Evolutionary conservation across 2,797 vertebrate genomes (phyloP), one percentile per base, ranked within the genome.

Genomic region (Linurgus olivaceus): DNA sequence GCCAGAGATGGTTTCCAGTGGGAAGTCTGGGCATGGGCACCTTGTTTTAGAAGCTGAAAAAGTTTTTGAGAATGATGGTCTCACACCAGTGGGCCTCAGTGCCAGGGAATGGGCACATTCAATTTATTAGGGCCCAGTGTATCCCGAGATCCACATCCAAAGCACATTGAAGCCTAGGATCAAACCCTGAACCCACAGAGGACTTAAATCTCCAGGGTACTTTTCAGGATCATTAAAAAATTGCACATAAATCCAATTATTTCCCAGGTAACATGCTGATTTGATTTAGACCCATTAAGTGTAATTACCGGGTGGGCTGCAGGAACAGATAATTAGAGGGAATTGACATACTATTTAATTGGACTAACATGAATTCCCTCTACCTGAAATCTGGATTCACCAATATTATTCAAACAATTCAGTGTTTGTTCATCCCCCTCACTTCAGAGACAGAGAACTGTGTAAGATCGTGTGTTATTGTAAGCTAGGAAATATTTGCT

Each of bases 331-430:
- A 94, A 95, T 95, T 93, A 96, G 75, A 81, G 70, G 16, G 81
- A 95, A 92, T 63, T 96, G 90, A 88, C 94, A 94, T 95, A 66
- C 50, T 87, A 78, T 91, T 95, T 95, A 93, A 92, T 95, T 90
- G 90, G 29, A 68, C 72, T 91, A 85, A 91, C 54, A 61, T 93
- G 68, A 92, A 91, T 93, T 95, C 77, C 31, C 75, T 95, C 62
- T 83, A 89, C 87, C 47, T 47, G 58, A 83, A 95, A 94, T 86
- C 75, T 58, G 62, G 21, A 95, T 89, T 94, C 92, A 76, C 79
- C 78, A 78, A 59, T 83, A 44, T 88, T 85, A 78, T 91, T 93
- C 66, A 66, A 95, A 95, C 51, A 94, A 77, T 96, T 88, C 20
- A 13, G 26, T 65, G 37, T 91, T 86, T 94, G 42, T 94, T 92